Evolutionary conservation across 2,888 invertebrate species (phyloP).

Genomic region (Pyralis farinalis): DNA sequence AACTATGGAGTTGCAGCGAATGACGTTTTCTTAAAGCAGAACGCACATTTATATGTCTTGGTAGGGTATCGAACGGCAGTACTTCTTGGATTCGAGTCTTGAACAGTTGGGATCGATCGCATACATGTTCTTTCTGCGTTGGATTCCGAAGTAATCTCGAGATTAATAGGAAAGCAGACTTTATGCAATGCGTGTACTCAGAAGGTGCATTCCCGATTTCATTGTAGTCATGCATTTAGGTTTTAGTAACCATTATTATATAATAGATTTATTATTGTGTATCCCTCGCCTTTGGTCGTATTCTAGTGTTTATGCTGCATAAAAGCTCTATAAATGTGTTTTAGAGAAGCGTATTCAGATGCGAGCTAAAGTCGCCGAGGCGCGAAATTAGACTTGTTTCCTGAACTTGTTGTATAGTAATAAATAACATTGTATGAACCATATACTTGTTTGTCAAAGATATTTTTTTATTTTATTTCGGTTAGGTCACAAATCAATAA

Average conservation of each 20-base stretch:
- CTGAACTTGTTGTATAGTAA: background rate
- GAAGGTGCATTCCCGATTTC: slow-evolving; percentile 1
- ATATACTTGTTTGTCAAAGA: too few species aligned
- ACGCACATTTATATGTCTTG: too few species aligned
- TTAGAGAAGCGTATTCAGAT: slow-evolving; percentile 6
- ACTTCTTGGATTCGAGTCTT: too few species aligned
- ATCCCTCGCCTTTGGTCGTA: slow-evolving; percentile 4
- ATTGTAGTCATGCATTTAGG: slow-evolving; percentile 1
- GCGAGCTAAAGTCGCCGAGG: slow-evolving; percentile 1
- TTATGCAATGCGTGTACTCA: background rate
- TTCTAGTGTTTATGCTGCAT: slow-evolving; percentile 2
- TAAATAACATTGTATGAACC: too few species aligned
- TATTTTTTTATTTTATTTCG: too few species aligned
- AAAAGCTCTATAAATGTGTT: slow-evolving; percentile 7
- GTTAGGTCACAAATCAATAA: too few species aligned
- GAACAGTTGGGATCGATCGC: too few species aligned
- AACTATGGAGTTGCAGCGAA: too few species aligned
- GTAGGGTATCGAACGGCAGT: too few species aligned
- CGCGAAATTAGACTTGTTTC: slow-evolving; percentile 5
- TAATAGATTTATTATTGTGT: slow-evolving; percentile 3
- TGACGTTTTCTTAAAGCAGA: too few species aligned
- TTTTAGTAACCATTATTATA: slow-evolving; percentile 4
- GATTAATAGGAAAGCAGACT: background rate
- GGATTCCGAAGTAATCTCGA: too few species aligned
- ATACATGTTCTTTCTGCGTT: too few species aligned